These are phyloP conservation scores for Leptestheria dahalacensis DNA, from an alignment of 1,140 invertebrate genomes.

Conservation along the genomic window DNA sequence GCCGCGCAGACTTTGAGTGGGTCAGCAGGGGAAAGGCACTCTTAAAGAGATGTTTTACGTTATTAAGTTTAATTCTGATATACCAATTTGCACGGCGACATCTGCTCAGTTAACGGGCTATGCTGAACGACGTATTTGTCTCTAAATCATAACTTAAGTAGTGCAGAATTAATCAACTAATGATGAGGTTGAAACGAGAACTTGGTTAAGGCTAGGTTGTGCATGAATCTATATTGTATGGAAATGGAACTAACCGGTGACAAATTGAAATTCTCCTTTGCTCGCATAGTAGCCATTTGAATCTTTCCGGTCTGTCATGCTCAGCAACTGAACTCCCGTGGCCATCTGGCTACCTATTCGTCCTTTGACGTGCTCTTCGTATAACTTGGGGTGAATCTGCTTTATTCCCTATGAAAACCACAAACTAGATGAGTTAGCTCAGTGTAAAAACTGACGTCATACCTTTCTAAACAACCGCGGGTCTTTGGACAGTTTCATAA, in stretches of 20 bases:
- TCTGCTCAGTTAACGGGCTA: too few species aligned
- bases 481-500: constrained; percentile 13
- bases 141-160: too few species aligned
- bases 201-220: neutral
- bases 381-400: neutral
- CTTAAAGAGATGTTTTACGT: too few species aligned
- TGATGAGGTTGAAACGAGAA: neutral
- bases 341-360: constrained; percentile 4
- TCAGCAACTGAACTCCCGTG: constrained; percentile 7
- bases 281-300: neutral
- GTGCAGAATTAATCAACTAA: too few species aligned
- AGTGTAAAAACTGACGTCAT: neutral
- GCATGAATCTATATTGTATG: neutral
- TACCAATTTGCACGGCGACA: too few species aligned
- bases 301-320: constrained; percentile 14
- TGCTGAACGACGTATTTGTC: too few species aligned
- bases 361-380: neutral
- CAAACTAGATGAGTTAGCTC: neutral
- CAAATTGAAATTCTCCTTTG: constrained; percentile 14
- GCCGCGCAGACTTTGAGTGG: neutral
- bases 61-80: too few species aligned
- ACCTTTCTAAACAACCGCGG: constrained; percentile 7
- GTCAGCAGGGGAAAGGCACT: neutral
- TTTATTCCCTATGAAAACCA: constrained; percentile 5
- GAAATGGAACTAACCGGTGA: neutral